Conservation (phyloP, 2,113 vertebrate genomes). For the Fregata magnificens region DNA sequence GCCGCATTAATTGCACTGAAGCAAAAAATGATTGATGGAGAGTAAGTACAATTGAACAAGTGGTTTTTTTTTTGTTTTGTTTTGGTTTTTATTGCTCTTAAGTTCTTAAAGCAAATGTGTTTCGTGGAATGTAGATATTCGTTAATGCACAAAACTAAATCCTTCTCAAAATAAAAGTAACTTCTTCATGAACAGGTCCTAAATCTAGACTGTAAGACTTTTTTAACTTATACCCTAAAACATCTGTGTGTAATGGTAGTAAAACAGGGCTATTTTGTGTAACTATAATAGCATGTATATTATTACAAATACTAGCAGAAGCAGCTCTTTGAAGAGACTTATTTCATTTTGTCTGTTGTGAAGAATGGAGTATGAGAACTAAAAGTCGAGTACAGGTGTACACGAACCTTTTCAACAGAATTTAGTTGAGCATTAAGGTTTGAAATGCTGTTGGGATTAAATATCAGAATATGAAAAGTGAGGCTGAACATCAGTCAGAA, state of each 20-base stretch:
- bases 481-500: not conserved
- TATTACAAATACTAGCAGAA: not conserved
- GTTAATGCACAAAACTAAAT: not conserved
- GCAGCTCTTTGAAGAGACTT: not conserved
- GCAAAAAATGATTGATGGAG: slow-evolving; percentile 89
- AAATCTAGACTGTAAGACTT: not conserved
- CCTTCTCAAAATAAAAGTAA: not conserved
- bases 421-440: not conserved
- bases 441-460: not conserved
- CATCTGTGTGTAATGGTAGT: not conserved
- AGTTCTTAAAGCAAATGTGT: not conserved
- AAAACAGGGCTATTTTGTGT: not conserved
- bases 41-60: slow-evolving; percentile 80
- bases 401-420: not conserved
- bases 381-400: not conserved
- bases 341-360: not conserved
- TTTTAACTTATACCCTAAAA: not conserved
- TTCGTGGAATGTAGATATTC: not conserved
- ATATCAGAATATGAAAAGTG: not conserved
- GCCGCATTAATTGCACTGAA: slow-evolving; percentile 90
- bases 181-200: not conserved
- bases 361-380: not conserved
- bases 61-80: not conserved
- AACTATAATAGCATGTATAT: not conserved
- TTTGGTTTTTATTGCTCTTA: not conserved